Percentiles rank a stretch among this genome's conserved stretches.
Evolutionary conservation across 23 tunicate species (phyloP).

Genomic region (Styela clava): DNA sequence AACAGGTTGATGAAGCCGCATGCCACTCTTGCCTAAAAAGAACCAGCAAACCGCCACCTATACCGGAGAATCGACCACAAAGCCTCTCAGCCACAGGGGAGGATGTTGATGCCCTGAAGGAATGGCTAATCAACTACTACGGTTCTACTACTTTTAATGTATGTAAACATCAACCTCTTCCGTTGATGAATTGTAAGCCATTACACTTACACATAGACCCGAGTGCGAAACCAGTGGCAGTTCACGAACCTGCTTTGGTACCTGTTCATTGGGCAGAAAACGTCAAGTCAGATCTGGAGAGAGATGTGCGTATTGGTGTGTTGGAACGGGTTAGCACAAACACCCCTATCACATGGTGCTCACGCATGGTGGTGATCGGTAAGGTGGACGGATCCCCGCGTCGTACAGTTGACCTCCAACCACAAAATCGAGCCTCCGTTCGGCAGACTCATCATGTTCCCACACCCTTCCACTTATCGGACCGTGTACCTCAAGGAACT

Average conservation of each 20-base stretch:
- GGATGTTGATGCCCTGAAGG: neutral
- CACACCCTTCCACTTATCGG: constrained; percentile 11
- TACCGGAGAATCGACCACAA: neutral
- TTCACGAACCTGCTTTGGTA: constrained; percentile 12
- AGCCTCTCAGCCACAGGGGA: neutral
- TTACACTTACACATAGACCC: constrained; percentile 23
- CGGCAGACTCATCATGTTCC: neutral
- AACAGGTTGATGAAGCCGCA: neutral
- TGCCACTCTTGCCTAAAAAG: neutral
- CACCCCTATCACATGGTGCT: constrained; percentile 10
- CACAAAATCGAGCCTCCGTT: neutral
- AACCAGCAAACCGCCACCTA: neutral
- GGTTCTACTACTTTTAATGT: neutral
- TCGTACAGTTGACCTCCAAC: constrained; percentile 12
- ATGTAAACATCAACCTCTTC: neutral
- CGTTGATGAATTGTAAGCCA: constrained; percentile 13
- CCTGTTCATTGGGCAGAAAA: constrained; percentile 35
- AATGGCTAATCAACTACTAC: neutral
- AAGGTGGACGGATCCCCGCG: constrained; percentile 35
- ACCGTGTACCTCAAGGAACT: constrained; percentile 21
- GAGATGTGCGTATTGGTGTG: neutral
- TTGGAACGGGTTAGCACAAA: neutral
- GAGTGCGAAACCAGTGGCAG: constrained; percentile 18
- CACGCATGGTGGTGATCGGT: constrained; percentile 28
- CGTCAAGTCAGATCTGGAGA: constrained; percentile 19